A percentile compares a stretch with the other conserved stretches of the same genome.
Evolutionary conservation across 2,113 vertebrate genomes (phyloP).

Genomic region (Varanus komodoensis): DNA sequence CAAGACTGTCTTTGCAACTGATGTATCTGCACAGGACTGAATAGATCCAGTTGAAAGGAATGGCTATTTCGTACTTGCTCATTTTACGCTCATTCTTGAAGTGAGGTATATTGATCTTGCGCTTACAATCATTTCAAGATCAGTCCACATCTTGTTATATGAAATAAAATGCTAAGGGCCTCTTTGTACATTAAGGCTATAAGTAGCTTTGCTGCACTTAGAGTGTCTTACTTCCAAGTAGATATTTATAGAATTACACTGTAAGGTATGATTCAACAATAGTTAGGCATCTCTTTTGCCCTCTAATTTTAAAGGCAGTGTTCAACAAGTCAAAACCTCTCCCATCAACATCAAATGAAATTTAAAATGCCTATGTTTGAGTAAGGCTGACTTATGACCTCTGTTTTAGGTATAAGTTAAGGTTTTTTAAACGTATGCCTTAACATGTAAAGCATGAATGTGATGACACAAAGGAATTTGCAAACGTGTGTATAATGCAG

Average conservation of each 20-base stretch:
- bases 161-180: neutral
- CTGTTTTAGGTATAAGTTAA: neutral
- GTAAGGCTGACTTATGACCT: neutral
- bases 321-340: neutral
- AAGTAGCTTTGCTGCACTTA: neutral
- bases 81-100: constrained; percentile 25
- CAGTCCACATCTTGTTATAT: neutral
- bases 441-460: neutral
- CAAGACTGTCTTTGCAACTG: constrained; percentile 11
- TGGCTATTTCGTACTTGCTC: constrained; percentile 14
- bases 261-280: neutral
- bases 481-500: neutral
- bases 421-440: neutral
- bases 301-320: neutral
- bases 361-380: neutral
- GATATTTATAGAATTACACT: neutral
- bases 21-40: neutral
- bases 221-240: neutral
- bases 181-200: neutral
- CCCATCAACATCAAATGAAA: neutral
- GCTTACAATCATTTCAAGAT: constrained; percentile 3
- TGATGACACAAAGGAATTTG: neutral
- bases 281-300: neutral
- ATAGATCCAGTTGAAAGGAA: constrained; percentile 28
- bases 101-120: neutral